Conservation (phyloP, 2,888 invertebrate species). For the Anoplius nigerrimus region DNA sequence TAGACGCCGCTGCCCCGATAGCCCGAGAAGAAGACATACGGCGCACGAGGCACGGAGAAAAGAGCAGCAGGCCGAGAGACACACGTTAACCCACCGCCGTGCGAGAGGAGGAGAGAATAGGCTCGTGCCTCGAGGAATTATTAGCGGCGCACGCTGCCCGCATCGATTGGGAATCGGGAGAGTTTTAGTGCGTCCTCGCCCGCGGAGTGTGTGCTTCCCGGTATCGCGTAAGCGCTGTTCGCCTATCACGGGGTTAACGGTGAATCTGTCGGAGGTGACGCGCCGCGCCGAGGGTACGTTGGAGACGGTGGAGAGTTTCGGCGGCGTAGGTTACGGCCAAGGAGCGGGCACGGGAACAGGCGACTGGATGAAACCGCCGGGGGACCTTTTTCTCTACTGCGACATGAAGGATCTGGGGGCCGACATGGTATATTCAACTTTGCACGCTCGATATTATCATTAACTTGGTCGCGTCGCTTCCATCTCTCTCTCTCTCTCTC, state of each 20-base stretch:
- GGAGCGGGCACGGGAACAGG: conserved; percentile 69
- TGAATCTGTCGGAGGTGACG: conserved; percentile 68
- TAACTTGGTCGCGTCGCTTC: neutral
- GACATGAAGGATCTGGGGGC: conserved; percentile 89
- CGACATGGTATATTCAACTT: conserved; percentile 80
- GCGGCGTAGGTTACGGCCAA: conserved; percentile 67
- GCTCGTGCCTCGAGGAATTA: neutral
- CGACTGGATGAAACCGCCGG: conserved; percentile 81
- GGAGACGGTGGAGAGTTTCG: conserved; percentile 74
- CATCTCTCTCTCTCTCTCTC: too few relatives aligned
- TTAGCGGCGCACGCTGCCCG: neutral
- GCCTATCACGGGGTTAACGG: conserved; percentile 61
- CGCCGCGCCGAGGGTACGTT: conserved; percentile 65
- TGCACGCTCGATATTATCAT: neutral
- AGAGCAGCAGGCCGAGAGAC: neutral
- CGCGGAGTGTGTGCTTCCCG: neutral
- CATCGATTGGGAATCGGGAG: conserved; percentile 1
- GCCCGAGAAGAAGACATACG: neutral
- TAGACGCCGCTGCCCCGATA: neutral
- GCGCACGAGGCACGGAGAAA: too few relatives aligned
- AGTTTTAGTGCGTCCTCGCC: neutral
- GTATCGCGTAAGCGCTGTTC: neutral
- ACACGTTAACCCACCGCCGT: neutral
- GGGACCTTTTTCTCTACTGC: conserved; percentile 82
- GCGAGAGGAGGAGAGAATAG: too few relatives aligned